Evolutionary conservation across 2,113 vertebrate genomes (phyloP).

Genomic region (Equus quagga): DNA sequence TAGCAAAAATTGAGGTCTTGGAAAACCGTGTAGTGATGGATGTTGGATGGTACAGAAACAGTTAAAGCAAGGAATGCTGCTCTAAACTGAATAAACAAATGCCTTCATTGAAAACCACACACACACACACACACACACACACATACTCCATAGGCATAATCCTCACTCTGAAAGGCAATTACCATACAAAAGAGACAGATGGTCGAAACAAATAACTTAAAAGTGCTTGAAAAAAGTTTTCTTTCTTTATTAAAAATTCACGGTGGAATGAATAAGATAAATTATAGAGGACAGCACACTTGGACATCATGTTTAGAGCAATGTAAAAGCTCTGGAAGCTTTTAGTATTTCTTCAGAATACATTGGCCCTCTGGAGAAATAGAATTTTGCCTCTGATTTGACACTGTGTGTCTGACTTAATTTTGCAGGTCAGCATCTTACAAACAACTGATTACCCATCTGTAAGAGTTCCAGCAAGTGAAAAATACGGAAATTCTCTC

Average conservation of each 20-base stretch:
- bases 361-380: background rate
- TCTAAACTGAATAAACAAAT: background rate
- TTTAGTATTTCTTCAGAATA: background rate
- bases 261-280: background rate
- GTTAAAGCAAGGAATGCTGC: background rate
- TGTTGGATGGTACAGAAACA: background rate
- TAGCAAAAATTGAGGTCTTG: background rate
- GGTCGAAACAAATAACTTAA: background rate
- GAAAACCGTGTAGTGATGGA: background rate
- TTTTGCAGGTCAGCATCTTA: background rate
- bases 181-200: background rate
- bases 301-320: background rate
- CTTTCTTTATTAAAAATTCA: conserved; percentile 1
- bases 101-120: background rate
- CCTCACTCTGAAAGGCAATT: background rate
- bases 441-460: background rate
- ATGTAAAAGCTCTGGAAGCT: background rate
- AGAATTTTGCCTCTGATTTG: background rate
- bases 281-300: background rate
- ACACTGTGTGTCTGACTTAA: background rate
- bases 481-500: background rate
- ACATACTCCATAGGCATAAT: background rate
- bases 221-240: background rate
- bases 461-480: background rate
- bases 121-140: too few relatives aligned